These are phyloP conservation scores for Cheilosia variabilis DNA, from an alignment of 2,888 invertebrate species.

Conservation along the genomic window DNA sequence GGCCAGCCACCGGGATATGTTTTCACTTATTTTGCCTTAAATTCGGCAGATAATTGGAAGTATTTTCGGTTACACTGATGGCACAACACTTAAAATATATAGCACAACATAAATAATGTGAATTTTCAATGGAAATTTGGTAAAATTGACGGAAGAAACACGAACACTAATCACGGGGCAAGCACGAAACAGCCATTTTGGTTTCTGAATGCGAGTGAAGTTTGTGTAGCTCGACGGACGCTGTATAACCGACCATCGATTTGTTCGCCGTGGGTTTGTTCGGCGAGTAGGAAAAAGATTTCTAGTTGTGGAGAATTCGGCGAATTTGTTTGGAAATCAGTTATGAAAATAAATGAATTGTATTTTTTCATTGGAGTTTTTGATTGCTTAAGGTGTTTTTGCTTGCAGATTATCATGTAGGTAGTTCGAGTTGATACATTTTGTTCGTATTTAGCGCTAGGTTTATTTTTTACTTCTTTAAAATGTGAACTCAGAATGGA, in stretches of 20 bases:
- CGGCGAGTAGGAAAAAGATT: background rate
- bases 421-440: too few species aligned
- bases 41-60: background rate
- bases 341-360: background rate
- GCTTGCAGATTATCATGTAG: too few species aligned
- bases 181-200: conserved; percentile 68
- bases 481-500: too few species aligned
- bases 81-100: conserved; percentile 36
- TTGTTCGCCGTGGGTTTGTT: conserved; percentile 22
- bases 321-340: background rate
- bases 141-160: conserved; percentile 26
- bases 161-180: background rate
- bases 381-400: too few species aligned
- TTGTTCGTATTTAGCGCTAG: too few species aligned
- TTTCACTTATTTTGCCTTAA: conserved; percentile 46
- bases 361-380: background rate
- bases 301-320: background rate
- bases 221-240: background rate
- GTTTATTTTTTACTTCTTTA: too few species aligned
- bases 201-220: conserved; percentile 34
- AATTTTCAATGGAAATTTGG: conserved; percentile 3
- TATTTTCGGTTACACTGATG: background rate
- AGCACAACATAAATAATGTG: background rate
- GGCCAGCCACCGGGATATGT: conserved; percentile 57
- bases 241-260: conserved; percentile 64